A percentile compares a stretch with the other conserved stretches of the same genome.
Conservation (phyloP, 2,888 invertebrate species). For the Philaethria dido region DNA sequence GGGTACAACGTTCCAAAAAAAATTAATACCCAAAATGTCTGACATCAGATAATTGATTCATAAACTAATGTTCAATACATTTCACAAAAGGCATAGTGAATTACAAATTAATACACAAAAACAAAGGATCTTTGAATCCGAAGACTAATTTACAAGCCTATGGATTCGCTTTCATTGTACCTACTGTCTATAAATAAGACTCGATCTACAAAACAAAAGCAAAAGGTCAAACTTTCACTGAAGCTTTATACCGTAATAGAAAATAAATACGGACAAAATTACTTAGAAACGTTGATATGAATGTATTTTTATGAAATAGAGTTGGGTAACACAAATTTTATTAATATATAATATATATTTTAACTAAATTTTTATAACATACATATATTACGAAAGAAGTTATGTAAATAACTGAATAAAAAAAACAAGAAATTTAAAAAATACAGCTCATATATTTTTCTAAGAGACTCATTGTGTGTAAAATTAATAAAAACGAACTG, state of each 20-base stretch:
- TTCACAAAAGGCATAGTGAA: neutral
- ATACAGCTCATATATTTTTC: too few relatives aligned
- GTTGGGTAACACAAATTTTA: neutral
- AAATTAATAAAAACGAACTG: too few relatives aligned
- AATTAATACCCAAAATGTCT: neutral
- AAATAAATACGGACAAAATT: constrained; percentile 33
- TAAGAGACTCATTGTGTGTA: too few relatives aligned
- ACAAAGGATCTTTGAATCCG: constrained; percentile 7
- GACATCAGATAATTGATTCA: constrained; percentile 4
- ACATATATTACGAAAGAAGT: too few relatives aligned
- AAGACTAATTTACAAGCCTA: constrained; percentile 25
- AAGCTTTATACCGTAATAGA: constrained; percentile 31
- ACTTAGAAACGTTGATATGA: constrained; percentile 2
- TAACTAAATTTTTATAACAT: too few relatives aligned
- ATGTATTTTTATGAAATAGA: neutral
- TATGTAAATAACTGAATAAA: too few relatives aligned
- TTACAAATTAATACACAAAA: constrained; percentile 14
- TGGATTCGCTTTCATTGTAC: constrained; percentile 35
- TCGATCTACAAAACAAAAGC: constrained; percentile 38
- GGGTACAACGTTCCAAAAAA: too few relatives aligned
- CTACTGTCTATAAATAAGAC: constrained; percentile 31
- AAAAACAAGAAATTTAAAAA: too few relatives aligned
- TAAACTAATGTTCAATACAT: neutral
- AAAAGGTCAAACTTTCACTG: constrained; percentile 44
- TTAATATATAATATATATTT: neutral